Conservation (phyloP, 1,140 invertebrate genomes). For the Drosophila navojoa region DNA sequence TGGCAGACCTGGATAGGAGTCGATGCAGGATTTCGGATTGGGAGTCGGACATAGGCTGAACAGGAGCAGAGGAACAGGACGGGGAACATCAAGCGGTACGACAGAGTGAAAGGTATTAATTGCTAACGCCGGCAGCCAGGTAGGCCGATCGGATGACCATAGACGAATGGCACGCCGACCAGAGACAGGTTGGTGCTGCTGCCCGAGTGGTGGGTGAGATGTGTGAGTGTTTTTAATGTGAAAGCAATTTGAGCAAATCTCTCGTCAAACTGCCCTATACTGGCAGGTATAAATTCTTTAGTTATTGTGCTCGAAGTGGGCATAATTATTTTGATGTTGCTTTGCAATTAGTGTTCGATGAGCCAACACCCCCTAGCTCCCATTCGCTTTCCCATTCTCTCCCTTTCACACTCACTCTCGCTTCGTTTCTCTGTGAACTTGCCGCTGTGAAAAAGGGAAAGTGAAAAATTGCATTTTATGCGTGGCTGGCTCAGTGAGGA, state of each 20-base stretch:
- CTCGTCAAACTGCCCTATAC: conserved; percentile 57
- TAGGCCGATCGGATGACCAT: conserved; percentile 40
- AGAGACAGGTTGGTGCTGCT: conserved; percentile 19
- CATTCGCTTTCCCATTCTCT: neutral
- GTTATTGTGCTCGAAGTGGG: conserved; percentile 74
- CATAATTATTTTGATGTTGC: conserved; percentile 82
- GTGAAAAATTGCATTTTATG: conserved; percentile 79
- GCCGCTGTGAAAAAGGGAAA: conserved; percentile 67
- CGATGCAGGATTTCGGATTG: conserved; percentile 8
- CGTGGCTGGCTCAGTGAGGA: conserved; percentile 66
- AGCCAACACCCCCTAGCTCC: conserved; percentile 36
- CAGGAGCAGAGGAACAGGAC: conserved; percentile 2
- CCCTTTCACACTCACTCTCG: neutral
- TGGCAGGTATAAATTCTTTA: conserved; percentile 66
- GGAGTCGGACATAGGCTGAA: conserved; percentile 46
- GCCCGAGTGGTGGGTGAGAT: conserved; percentile 14
- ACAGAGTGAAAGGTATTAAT: conserved; percentile 79
- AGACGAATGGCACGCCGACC: conserved; percentile 7
- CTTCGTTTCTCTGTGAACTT: conserved; percentile 20
- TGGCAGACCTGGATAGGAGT: conserved; percentile 25
- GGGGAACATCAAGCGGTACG: conserved; percentile 67
- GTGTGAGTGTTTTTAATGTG: conserved; percentile 79
- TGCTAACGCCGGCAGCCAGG: conserved; percentile 61
- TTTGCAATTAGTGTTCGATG: conserved; percentile 80
- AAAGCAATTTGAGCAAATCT: conserved; percentile 80